A percentile compares a stretch with the other conserved stretches of the same genome.
phyloP scores from a whole-genome alignment of 2,113 vertebrate species.

The Petaurus breviceps region DNA sequence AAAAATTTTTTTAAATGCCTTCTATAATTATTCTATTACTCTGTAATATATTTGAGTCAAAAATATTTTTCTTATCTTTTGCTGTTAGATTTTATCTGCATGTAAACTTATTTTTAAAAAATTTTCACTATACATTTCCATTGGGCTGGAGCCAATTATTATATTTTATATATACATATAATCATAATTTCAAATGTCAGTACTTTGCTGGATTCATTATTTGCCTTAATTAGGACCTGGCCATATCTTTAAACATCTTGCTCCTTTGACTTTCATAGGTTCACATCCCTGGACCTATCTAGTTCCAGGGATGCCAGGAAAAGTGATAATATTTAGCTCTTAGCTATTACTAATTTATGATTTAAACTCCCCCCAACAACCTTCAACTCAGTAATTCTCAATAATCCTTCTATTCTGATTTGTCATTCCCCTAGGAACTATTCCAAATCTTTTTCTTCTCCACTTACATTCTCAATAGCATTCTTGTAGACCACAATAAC shows the following conservation, averaged over 20 bases:
- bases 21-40: not conserved
- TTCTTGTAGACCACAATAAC: not conserved
- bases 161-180: not conserved
- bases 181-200: not conserved
- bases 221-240: not conserved
- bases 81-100: not conserved
- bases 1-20: not conserved
- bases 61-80: not conserved
- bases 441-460: not conserved
- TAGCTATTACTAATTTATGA: not conserved
- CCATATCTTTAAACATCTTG: not conserved
- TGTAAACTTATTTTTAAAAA: too few relatives aligned
- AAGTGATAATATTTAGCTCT: not conserved
- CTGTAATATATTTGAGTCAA: not conserved
- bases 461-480: not conserved
- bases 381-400: not conserved
- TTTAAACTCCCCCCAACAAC: not conserved
- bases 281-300: not conserved
- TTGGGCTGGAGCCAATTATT: not conserved
- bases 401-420: not conserved
- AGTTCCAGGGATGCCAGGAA: not conserved
- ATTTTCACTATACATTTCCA: not conserved
- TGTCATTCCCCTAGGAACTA: not conserved
- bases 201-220: not conserved
- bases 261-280: not conserved